phyloP scores from a whole-genome alignment of 2,888 invertebrate genomes.

The Byasa hedistus region DNA sequence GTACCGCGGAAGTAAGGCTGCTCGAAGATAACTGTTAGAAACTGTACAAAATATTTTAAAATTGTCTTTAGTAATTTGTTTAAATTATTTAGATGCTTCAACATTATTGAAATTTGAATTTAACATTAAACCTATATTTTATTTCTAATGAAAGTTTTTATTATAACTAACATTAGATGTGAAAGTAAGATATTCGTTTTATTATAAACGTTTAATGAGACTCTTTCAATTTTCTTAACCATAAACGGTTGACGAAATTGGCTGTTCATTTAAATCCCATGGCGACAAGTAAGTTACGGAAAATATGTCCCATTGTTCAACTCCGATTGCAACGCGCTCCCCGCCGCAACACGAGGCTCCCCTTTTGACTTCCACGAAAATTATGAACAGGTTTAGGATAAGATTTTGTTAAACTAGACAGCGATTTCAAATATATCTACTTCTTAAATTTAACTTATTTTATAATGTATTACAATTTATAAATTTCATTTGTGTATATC shows the following conservation, averaged over 20 bases:
- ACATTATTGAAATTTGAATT: too few relatives aligned
- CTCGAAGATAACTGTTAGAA: too few relatives aligned
- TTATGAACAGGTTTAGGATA: constrained; percentile 55
- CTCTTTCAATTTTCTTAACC: constrained; percentile 8
- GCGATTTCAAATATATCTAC: constrained; percentile 10
- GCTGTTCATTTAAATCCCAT: constrained; percentile 47
- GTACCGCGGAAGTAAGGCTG: too few relatives aligned
- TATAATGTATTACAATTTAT: too few relatives aligned
- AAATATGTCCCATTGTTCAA: constrained; percentile 62
- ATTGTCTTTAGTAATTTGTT: too few relatives aligned
- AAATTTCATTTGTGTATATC: too few relatives aligned
- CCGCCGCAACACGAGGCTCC: constrained; percentile 48
- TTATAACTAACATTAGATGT: neutral
- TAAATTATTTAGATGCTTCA: too few relatives aligned
- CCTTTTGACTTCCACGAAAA: constrained; percentile 55
- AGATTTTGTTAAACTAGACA: constrained; percentile 22
- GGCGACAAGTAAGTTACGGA: constrained; percentile 51
- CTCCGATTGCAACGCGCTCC: constrained; percentile 59
- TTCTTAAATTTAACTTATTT: neutral
- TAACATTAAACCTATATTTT: too few relatives aligned
- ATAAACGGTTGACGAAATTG: constrained; percentile 41
- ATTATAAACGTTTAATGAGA: constrained; percentile 3
- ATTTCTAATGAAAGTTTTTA: too few relatives aligned
- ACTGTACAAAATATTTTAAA: too few relatives aligned
- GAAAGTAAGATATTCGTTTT: neutral